phyloP scores from a whole-genome alignment of 2,888 invertebrate species.

The Melieria picta region DNA sequence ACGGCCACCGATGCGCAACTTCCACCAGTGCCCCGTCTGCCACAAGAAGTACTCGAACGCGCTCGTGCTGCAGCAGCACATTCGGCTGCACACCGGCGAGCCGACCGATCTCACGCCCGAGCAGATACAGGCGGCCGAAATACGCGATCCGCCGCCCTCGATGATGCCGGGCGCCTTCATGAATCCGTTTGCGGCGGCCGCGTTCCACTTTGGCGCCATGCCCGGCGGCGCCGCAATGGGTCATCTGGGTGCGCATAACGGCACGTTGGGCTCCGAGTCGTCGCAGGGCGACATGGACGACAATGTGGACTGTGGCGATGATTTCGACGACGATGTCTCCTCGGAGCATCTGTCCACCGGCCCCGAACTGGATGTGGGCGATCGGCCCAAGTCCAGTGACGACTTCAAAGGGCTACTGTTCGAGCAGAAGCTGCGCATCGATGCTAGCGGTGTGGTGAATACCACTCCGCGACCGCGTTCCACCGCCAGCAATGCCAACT shows the following conservation, averaged over 20 bases:
- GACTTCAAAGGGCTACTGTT: conserved; percentile 64
- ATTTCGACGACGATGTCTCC: conserved; percentile 62
- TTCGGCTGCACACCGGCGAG: conserved; percentile 91
- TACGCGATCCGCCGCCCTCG: conserved; percentile 78
- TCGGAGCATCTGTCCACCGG: conserved; percentile 64
- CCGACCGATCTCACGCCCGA: conserved; percentile 86
- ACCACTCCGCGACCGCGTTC: conserved; percentile 54
- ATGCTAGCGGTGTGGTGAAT: conserved; percentile 57
- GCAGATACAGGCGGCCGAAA: conserved; percentile 87
- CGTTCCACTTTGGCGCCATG: conserved; percentile 63
- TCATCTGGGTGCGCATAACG: conserved; percentile 54
- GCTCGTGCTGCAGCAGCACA: conserved; percentile 93
- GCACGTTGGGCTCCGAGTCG: conserved; percentile 63
- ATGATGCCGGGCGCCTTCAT: conserved; percentile 66
- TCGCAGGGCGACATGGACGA: conserved; percentile 66
- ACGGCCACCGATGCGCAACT: conserved; percentile 89
- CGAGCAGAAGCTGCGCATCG: conserved; percentile 63
- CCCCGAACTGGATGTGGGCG: conserved; percentile 53
- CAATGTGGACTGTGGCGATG: conserved; percentile 65
- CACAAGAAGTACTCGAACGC: conserved; percentile 97
- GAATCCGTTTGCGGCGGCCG: conserved; percentile 64
- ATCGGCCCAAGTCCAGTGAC: conserved; percentile 61
- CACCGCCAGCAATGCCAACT: conserved; percentile 54
- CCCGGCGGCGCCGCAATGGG: conserved; percentile 50
- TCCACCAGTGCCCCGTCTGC: conserved; percentile 97